Base-by-base conservation (phyloP, 2,113 vertebrate species). In the Sceloporus tristichus region DNA sequence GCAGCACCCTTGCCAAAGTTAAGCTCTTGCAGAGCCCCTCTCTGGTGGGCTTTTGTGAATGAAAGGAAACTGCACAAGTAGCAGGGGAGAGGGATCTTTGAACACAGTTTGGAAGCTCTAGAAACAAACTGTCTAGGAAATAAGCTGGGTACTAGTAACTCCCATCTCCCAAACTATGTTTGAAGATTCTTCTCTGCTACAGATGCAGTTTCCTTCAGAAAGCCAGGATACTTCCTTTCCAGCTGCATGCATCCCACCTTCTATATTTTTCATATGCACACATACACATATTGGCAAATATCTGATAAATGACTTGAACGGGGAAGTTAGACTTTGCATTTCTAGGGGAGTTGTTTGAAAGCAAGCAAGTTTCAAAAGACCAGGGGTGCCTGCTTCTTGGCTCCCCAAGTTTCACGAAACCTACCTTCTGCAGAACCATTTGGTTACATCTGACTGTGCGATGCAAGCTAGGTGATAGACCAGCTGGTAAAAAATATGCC, bases 401-500 rank as follows among this genome's bases (percentile, higher is more conserved):
- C 93, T 95, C 94, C 91, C 38, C 89, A 93, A 90, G 96, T 95
- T 96, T 95, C 65, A 93, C 96, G 96, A 96, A 96, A 96, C 93
- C 96, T 97, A 96, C 96, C 97, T 97, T 97, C 96, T 97, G 97
- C 97, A 96, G 96, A 97, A 97, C 96, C 97, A 97, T 97, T 97
- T 97, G 95, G 96, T 97, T 96, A 96, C 97, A 97, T 97, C 96
- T 96, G 96, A 96, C 95, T 96, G 96, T 96, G 95, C 95, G 96
- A 95, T 96, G 96, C 96, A 94, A 95, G 95, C 97, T 97, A 97
- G 97, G 97, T 97, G 97, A 96, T 96, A 97, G 96, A 97, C 97
- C 97, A 97, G 97, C 97, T 97, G 97, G 97, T 96, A 96, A 96
- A 78, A 97, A 97, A 97, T 97, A 97, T 97, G 97, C 96, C 96